Base-by-base conservation (phyloP, 2,888 invertebrate genomes). In the Eristalis arbustorum region DNA sequence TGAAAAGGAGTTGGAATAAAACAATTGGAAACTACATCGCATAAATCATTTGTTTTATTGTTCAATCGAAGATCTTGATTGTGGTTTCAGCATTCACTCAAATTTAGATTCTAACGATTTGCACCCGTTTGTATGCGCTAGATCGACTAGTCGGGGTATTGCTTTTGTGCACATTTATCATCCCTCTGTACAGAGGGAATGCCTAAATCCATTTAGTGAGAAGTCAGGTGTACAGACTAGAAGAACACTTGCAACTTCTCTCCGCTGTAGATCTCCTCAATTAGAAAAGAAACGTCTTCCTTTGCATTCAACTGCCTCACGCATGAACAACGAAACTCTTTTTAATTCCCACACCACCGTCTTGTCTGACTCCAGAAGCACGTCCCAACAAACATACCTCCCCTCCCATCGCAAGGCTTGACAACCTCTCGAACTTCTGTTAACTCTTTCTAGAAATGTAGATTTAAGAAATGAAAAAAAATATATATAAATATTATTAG, bases 401-500 rank as follows among this genome's bases (percentile, higher is more conserved):
- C n/a, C n/a, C 42, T n/a, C 18, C 18, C 18, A 49, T 49, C 49
- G 2, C 1, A 8, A 4, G 18, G 2, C 42, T 14, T 42, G n/a
- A 42, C 6, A 6, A 6, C n/a, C 49, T 49, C n/a, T 42, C 42
- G 14, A 57, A 11, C 3, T 23, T 57, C 59, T 28, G 59, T 59
- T 59, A 68, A 80, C 56, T 73, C 66, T 79, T 79, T 22, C 66
- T 28, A 61, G 40, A 28, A 2, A 22, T 22, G 59, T 14, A 13
- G 62, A 67, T 42, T 57, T 34, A 42, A 64, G 22, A 23, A 31
- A 40, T 68, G 23, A 59, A 34, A 63, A 56, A 23, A 40, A 40
- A 63, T 34, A 23, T 40, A 23, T 64, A 59, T 31, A 75, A 72
- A 63, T 59, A 66, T 71, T 59, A 79, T 62, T 75, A 84, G 84